Base-by-base conservation (phyloP, 2,797 vertebrate genomes). In the Hypotaenidia philippensis region DNA sequence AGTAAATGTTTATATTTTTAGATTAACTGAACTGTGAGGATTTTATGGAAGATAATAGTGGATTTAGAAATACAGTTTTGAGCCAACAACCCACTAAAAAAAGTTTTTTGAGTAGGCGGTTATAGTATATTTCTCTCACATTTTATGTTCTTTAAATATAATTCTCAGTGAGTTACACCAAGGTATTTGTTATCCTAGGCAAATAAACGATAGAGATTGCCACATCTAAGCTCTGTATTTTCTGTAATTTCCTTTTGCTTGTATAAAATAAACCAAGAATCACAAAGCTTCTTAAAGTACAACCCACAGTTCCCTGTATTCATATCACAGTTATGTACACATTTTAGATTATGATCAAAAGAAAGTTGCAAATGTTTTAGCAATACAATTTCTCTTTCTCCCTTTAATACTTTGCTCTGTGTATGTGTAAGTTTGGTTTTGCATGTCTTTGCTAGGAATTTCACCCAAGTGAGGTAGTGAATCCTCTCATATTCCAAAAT, bases 1-100 rank as follows among this genome's bases (percentile, higher is more conserved):
- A 85, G 71, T 92, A 89, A 92, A 92, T 89, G 41, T 91, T 96
- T 96, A 17, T 94, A 85, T 90, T 96, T 96, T 91, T 92, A 91
- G 68, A 71, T 85, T 90, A 93, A 95, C 70, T 68, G 59, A 91
- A 91, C 65, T 72, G 65, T 20, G 45, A 89, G 82, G 84, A 83
- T 93, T 93, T 94, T 77, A 81, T 83, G 70, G 79, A 92, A 87
- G 82, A 61, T 66, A 95, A 68, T n/a, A 77, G 70, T 40, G 21
- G 64, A 34, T 85, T 93, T 87, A 66, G 76, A 86, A 87, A 83
- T 83, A 32, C 27, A 74, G 14, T 31, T 89, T 45, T 64, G 69
- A 94, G 61, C 64, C 81, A 72, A 53, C 9, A 84, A 36, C 53
- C 47, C 82, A 68, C 66, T 66, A 27, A 81, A 68, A 74, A 74